Evolutionary conservation across 1,140 invertebrate species (phyloP), one percentile per base, ranked within the genome.

Genomic region (Lineus longissimus): DNA sequence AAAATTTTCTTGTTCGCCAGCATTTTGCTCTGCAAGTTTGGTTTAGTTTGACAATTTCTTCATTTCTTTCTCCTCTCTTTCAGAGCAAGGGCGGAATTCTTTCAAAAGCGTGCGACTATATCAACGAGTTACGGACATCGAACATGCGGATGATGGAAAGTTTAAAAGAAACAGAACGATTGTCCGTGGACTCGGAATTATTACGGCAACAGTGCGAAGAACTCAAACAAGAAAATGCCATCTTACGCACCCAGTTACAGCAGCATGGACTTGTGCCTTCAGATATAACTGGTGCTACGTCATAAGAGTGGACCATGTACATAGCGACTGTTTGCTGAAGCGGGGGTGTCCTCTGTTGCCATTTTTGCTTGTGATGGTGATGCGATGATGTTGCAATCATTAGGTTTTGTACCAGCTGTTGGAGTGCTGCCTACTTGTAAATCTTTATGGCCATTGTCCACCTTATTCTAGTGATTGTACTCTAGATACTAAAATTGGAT

Each of bases 51-150:
- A n/a, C n/a, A n/a, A n/a, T n/a, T n/a, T n/a, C n/a, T n/a, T n/a
- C n/a, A n/a, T n/a, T n/a, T n/a, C n/a, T n/a, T n/a, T 62, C 31
- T 40, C 58, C 54, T 40, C 55, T 54, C 15, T 75, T 74, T 59
- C 59, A 95, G 84, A 97, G 94, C 74, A 98, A 98, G 87, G 94
- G 94, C 33, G 94, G 93, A 54, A 97, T 97, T 69, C 81, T 98
- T 64, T 91, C 94, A 2, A 97, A 97, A 82, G 94, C 94, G 1
- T 97, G 94, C 83, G 94, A 98, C 76, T 95, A 97, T 79, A 97
- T 97, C 65, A 85, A 86, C 55, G 93, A 95, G 75, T 85, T 97
- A 61, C 87, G 91, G 62, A 85, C 86, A 23, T 88, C 88, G 43
- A 91, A 94, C 79, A 86, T 88, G 71, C 87, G 87, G 76, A 84